Conservation (phyloP, 2,797 vertebrate genomes). For the Chiropotes sagulatus region DNA sequence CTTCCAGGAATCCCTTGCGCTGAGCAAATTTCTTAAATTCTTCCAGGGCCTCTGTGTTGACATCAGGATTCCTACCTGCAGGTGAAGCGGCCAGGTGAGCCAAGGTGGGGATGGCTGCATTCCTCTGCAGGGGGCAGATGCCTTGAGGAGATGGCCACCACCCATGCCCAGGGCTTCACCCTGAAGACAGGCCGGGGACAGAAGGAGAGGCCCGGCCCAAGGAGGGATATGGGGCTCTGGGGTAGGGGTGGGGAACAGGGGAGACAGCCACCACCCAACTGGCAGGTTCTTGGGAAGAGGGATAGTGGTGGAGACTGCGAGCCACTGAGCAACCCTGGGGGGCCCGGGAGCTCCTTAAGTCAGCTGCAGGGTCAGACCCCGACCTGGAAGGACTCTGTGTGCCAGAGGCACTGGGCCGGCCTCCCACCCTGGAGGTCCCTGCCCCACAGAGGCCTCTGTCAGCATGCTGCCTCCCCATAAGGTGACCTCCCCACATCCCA, state of each 20-base stretch:
- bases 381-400: not conserved
- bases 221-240: too few relatives aligned
- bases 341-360: not conserved
- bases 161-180: too few relatives aligned
- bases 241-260: rapidly evolving
- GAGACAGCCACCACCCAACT: not conserved
- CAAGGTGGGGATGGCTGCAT: not conserved
- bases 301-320: not conserved
- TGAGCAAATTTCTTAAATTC: not conserved
- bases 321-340: not conserved
- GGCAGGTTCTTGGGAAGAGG: not conserved
- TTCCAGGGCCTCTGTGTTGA: not conserved
- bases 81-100: not conserved
- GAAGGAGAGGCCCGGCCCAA: too few relatives aligned
- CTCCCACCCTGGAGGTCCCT: not conserved
- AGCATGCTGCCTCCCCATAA: too few relatives aligned
- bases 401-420: not conserved
- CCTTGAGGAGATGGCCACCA: not conserved
- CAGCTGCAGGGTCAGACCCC: not conserved
- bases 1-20: rapidly evolving
- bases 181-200: too few relatives aligned
- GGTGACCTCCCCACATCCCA: not conserved
- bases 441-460: not conserved
- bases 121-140: not conserved
- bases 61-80: not conserved